Base-by-base conservation (phyloP, 1,140 invertebrate genomes). In the Tyrophagus putrescentiae region DNA sequence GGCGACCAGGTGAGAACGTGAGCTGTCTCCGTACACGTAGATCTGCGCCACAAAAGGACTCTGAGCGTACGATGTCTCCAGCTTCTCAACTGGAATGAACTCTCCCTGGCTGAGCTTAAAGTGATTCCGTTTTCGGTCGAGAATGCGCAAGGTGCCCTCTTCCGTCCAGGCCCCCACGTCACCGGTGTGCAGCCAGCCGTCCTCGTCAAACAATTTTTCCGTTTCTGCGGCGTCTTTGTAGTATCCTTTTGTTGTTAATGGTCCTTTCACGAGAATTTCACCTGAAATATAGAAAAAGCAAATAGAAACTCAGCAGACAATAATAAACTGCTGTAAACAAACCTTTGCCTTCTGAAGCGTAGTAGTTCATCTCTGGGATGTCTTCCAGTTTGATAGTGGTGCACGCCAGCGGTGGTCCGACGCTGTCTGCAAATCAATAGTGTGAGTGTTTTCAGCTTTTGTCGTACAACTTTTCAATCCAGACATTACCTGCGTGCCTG, bases 41-140 rank as follows among this genome's bases (percentile, higher is more conserved):
- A 97, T 83, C 79, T 99, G 95, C 67, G 89, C 82, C 4, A 98
- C 85, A 67, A 88, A 90, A 67, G 85, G 83, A 73, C 87, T 91
- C 68, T 86, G 79, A 54, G 85, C 80, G 71, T 98, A 97, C 69
- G 95, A 87, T 72, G 87, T 94, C 77, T 98, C 95, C 67, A 98
- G 95, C 78, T 97, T 98, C 74, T 98, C 94, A 54, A 94, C 93
- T 65, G 95, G 90, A 70, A 98, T 94, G 68, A 98, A 98, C 76
- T 98, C 94, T 62, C 95, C 94, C 77, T 96, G 92, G 33, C 89
- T 87, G 48, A 96, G 74, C 75, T 97, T 97, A 74, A 98, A 98
- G 65, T 94, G 94, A 73, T 96, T 87, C 75, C 96, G 95, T 74
- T 87, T 90, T 65, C 93, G 79, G 72, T 97, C 93, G 65, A 96